A percentile compares a stretch with the other conserved stretches of the same genome.
These are phyloP conservation scores for Synanthedon formicaeformis DNA, from an alignment of 2,888 invertebrate species.

Conservation along the genomic window DNA sequence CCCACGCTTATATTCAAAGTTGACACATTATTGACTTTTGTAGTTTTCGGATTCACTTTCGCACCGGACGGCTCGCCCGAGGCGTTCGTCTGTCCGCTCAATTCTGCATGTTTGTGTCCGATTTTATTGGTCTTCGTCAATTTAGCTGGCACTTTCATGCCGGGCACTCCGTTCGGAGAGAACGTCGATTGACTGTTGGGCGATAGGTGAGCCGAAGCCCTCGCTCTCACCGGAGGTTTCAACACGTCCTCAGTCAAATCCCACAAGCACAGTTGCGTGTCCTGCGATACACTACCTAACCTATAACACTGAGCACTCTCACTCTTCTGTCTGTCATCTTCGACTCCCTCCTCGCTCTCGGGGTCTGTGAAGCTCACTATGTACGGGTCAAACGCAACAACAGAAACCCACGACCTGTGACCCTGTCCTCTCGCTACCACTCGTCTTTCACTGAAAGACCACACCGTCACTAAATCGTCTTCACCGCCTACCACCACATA, in stretches of 20 bases:
- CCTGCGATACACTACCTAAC: slow-evolving; percentile 96
- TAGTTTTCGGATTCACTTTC: slow-evolving; percentile 17
- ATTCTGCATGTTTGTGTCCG: slow-evolving; percentile 47
- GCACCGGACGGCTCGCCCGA: slow-evolving; percentile 48
- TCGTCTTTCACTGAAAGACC: slow-evolving; percentile 91
- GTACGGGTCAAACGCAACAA: slow-evolving; percentile 93
- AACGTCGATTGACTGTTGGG: slow-evolving; percentile 24
- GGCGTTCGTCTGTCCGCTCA: slow-evolving; percentile 25
- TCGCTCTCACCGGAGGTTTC: slow-evolving; percentile 74
- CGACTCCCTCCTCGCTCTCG: slow-evolving; percentile 72
- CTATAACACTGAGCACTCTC: slow-evolving; percentile 78
- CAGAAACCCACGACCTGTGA: slow-evolving; percentile 97
- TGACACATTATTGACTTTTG: slow-evolving; percentile 39
- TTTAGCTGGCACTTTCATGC: slow-evolving; percentile 29
- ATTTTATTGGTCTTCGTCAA: slow-evolving; percentile 42
- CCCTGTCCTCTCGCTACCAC: slow-evolving; percentile 98
- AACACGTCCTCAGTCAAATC: slow-evolving; percentile 97
- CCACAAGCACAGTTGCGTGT: slow-evolving; percentile 98
- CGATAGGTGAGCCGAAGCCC: slow-evolving; percentile 50
- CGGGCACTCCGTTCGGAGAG: slow-evolving; percentile 39
- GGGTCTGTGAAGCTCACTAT: slow-evolving; percentile 79
- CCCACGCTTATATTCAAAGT: slow-evolving; percentile 58
- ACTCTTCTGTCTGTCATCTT: slow-evolving; percentile 38
- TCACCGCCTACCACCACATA: slow-evolving; percentile 98
- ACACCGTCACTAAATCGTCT: slow-evolving; percentile 97